phyloP scores from a whole-genome alignment of 2,113 vertebrate genomes.

The Pelecanus crispus region DNA sequence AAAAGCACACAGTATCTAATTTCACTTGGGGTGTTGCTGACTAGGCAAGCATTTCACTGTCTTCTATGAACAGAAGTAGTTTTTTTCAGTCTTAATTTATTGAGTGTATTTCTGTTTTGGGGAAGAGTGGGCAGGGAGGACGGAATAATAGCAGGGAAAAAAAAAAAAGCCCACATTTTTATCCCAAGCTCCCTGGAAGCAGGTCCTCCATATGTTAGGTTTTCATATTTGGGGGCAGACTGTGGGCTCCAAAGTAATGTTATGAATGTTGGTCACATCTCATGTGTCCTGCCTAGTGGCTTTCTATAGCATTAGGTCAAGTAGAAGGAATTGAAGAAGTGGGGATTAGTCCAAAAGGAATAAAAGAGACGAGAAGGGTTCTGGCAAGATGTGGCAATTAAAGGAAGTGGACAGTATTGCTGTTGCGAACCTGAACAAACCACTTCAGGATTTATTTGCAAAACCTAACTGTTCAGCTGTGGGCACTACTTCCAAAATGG shows the following conservation, averaged over 20 bases:
- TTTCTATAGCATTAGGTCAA: background rate
- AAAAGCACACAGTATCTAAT: background rate
- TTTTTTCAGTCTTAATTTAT: background rate
- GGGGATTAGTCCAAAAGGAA: background rate
- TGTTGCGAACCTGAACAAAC: background rate
- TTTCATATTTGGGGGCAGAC: background rate
- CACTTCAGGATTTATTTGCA: background rate
- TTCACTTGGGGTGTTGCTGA: background rate
- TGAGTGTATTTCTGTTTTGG: background rate
- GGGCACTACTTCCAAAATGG: background rate
- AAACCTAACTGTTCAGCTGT: background rate
- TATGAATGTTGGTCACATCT: background rate
- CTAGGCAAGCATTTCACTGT: background rate
- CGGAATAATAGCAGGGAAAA: background rate
- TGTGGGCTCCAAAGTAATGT: background rate
- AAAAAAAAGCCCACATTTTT: background rate
- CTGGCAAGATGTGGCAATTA: background rate
- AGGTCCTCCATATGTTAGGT: background rate
- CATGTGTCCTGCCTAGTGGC: background rate
- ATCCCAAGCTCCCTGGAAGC: background rate
- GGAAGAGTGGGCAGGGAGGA: background rate
- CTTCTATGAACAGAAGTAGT: background rate
- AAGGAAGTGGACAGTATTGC: background rate
- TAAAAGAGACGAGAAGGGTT: background rate
- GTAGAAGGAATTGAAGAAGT: background rate